Conservation (phyloP, 2,888 invertebrate genomes). For the Agonopterix arenella region DNA sequence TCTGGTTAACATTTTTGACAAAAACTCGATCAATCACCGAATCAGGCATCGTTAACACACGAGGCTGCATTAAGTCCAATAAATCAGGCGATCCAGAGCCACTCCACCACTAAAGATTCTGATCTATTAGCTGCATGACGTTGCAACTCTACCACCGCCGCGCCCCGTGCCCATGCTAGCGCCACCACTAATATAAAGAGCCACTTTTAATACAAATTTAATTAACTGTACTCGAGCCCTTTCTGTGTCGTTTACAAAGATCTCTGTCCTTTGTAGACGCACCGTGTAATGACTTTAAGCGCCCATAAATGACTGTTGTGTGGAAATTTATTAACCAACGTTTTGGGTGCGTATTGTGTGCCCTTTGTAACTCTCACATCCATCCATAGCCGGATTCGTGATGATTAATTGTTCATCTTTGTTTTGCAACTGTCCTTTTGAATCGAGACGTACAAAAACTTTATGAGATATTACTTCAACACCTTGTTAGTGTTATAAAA, state of each 20-base stretch:
- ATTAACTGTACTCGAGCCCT: constrained; percentile 62
- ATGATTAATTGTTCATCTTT: constrained; percentile 54
- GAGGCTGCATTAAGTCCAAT: constrained; percentile 61
- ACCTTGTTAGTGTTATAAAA: constrained; percentile 16
- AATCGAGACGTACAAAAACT: constrained; percentile 24
- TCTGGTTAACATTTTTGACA: constrained; percentile 45
- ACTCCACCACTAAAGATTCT: constrained; percentile 61
- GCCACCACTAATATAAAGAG: constrained; percentile 58
- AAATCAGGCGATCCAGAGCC: constrained; percentile 56
- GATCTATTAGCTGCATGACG: constrained; percentile 71
- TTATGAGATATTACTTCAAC: constrained; percentile 23
- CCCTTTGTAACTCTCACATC: constrained; percentile 42
- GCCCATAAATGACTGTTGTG: constrained; percentile 63
- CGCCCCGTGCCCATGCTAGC: constrained; percentile 37
- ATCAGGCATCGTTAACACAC: constrained; percentile 67
- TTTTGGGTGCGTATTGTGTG: constrained; percentile 50
- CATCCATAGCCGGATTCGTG: constrained; percentile 21
- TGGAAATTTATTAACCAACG: constrained; percentile 63
- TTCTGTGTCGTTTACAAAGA: constrained; percentile 60
- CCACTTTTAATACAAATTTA: constrained; percentile 74
- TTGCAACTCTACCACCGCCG: constrained; percentile 28
- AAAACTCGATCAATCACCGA: constrained; percentile 68
- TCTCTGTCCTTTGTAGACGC: constrained; percentile 55
- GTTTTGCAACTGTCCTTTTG: constrained; percentile 30
- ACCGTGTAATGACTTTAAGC: constrained; percentile 70